Conservation (phyloP, 2,888 invertebrate genomes). For the Ditula angustiorana region DNA sequence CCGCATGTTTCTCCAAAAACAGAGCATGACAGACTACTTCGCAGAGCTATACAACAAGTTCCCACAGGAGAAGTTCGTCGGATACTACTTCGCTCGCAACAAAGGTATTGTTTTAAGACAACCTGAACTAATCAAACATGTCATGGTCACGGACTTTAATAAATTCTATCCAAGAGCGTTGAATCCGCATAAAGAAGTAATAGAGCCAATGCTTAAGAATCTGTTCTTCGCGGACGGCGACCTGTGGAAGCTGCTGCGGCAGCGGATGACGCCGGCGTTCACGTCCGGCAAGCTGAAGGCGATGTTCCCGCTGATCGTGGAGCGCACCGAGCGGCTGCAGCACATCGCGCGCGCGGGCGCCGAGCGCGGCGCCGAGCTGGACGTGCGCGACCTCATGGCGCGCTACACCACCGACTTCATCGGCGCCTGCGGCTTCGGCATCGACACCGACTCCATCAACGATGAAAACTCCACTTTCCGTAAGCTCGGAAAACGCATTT, state of each 20-base stretch:
- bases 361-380: constrained; percentile 49
- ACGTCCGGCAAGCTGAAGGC: constrained; percentile 68
- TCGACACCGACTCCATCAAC: too few species aligned
- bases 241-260: constrained; percentile 66
- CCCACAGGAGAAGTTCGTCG: constrained; percentile 21
- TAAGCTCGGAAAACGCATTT: too few species aligned
- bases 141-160: constrained; percentile 18
- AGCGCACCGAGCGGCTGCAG: constrained; percentile 64
- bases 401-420: constrained; percentile 68
- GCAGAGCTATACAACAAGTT: constrained; percentile 17
- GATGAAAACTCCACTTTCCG: too few species aligned
- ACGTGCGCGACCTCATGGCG: constrained; percentile 62
- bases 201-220: constrained; percentile 60
- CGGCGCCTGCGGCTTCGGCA: too few species aligned
- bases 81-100: constrained; percentile 1
- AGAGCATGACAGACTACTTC: constrained; percentile 14
- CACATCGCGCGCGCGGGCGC: constrained; percentile 45
- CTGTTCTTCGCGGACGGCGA: constrained; percentile 69
- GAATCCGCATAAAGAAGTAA: neutral
- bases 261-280: constrained; percentile 70
- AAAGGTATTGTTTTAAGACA: constrained; percentile 17
- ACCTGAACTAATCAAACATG: constrained; percentile 18
- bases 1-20: constrained; percentile 13
- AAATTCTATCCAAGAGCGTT: constrained; percentile 19
- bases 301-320: constrained; percentile 72